Percentiles rank a stretch among this genome's conserved stretches.
Evolutionary conservation across 2,797 vertebrate genomes (phyloP).

Genomic region (Serranus cabrilla): DNA sequence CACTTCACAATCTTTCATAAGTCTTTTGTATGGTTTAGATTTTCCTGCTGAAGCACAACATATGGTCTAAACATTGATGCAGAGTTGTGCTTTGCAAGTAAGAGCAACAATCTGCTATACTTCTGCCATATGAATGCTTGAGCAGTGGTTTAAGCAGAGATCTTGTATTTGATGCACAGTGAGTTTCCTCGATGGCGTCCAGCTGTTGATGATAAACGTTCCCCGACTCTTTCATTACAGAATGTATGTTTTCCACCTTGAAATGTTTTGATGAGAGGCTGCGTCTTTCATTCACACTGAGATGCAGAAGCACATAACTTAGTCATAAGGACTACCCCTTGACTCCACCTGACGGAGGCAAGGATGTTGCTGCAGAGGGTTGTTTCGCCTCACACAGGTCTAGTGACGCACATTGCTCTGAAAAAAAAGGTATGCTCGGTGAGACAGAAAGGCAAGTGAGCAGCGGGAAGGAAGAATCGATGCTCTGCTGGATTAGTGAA

Average conservation of each 20-base stretch:
- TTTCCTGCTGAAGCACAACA: background rate
- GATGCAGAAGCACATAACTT: constrained; percentile 36
- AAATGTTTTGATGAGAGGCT: constrained; percentile 27
- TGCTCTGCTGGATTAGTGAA: constrained; percentile 31
- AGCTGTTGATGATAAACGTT: background rate
- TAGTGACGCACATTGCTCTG: constrained; percentile 72
- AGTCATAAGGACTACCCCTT: constrained; percentile 19
- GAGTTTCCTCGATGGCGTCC: background rate
- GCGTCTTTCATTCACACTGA: constrained; percentile 11
- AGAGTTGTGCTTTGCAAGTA: constrained; percentile 17
- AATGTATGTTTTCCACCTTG: background rate
- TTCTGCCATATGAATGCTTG: background rate
- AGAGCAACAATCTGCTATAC: background rate
- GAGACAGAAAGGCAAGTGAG: constrained; percentile 53
- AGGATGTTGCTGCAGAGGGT: constrained; percentile 53
- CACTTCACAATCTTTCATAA: background rate
- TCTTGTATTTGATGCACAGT: background rate
- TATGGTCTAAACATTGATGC: background rate
- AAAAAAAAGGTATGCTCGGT: constrained; percentile 34
- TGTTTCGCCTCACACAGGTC: constrained; percentile 51
- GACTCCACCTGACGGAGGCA: constrained; percentile 38
- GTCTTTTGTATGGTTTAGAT: background rate
- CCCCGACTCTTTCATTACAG: background rate
- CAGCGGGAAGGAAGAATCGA: constrained; percentile 49
- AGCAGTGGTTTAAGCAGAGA: background rate